Conservation (phyloP, 1,140 invertebrate species). For the Chlorops oryzae region DNA sequence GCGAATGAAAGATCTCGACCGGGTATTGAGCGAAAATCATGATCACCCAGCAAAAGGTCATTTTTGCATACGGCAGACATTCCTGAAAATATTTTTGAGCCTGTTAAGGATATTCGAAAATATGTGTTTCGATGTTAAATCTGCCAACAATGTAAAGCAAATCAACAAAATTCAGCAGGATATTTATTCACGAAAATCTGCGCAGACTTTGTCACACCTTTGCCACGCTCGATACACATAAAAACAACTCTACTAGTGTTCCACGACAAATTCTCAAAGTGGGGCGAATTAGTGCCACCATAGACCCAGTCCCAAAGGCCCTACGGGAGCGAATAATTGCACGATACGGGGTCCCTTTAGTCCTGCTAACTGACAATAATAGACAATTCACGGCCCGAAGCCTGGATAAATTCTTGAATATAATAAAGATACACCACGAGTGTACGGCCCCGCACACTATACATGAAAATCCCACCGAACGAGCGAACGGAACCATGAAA, state of each 20-base stretch:
- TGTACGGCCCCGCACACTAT: slow-evolving; percentile 1
- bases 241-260: not conserved
- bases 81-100: not conserved
- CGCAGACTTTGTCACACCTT: slow-evolving; percentile 1
- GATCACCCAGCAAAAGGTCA: not conserved
- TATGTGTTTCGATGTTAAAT: not conserved
- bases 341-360: not conserved
- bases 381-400: too few relatives aligned
- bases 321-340: not conserved
- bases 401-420: not conserved
- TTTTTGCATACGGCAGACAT: not conserved
- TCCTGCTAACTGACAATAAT: slow-evolving; percentile 4
- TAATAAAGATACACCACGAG: not conserved
- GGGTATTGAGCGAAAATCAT: slow-evolving; percentile 1
- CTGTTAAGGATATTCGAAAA: slow-evolving; percentile 1
- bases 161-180: not conserved
- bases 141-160: not conserved
- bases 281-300: too few relatives aligned
- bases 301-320: not conserved
- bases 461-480: slow-evolving; percentile 5
- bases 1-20: not conserved
- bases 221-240: too few relatives aligned
- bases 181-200: not conserved
- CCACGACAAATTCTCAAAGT: slow-evolving; percentile 1
- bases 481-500: slow-evolving; percentile 2